A percentile compares a stretch with the other conserved stretches of the same genome.
Conservation (phyloP, 2,797 vertebrate genomes). For the Rhinatrema bivittatum region DNA sequence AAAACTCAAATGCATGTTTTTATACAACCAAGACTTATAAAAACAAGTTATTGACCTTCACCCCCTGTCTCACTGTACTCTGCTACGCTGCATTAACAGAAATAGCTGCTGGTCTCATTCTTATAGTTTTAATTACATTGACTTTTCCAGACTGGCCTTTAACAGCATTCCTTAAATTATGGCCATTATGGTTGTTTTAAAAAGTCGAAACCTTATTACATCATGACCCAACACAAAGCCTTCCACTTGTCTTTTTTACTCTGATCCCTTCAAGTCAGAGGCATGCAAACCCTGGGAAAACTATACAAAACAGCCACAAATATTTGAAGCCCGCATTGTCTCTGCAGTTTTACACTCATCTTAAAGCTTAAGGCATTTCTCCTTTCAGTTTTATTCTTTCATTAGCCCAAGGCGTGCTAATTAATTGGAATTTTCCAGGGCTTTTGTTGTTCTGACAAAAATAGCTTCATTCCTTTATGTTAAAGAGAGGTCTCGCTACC, state of each 20-base stretch:
- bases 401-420: constrained; percentile 44
- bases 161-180: constrained; percentile 12
- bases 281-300: constrained; percentile 53
- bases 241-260: constrained; percentile 15
- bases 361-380: constrained; percentile 40
- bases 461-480: constrained; percentile 33
- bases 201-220: constrained; percentile 27
- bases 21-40: too few relatives aligned
- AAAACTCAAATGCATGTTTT: too few relatives aligned
- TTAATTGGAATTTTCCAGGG: constrained; percentile 54
- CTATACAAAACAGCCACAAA: constrained; percentile 47
- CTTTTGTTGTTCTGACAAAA: constrained; percentile 40
- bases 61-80: too few relatives aligned
- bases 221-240: constrained; percentile 28
- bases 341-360: constrained; percentile 24
- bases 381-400: constrained; percentile 46
- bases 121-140: constrained; percentile 17
- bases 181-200: constrained; percentile 13
- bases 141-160: constrained; percentile 11
- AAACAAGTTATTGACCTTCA: too few relatives aligned
- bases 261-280: constrained; percentile 21
- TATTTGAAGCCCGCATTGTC: constrained; percentile 49
- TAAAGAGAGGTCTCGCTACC: constrained; percentile 33
- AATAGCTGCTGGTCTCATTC: neutral
- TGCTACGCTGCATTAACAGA: neutral